phyloP scores from a whole-genome alignment of 2,888 invertebrate species.

The Thyatira batis region DNA sequence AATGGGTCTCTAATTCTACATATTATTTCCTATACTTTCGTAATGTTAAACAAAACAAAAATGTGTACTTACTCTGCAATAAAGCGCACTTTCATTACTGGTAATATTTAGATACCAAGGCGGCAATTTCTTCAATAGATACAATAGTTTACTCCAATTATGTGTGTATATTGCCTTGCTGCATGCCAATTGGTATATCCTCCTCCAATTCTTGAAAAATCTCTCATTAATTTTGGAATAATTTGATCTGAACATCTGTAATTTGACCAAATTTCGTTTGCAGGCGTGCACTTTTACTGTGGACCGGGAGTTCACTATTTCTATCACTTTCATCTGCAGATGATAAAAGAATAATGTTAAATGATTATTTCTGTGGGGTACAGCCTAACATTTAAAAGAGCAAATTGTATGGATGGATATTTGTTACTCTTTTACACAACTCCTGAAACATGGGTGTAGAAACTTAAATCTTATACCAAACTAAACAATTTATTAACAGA shows the following conservation, averaged over 20 bases:
- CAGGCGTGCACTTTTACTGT: conserved; percentile 33
- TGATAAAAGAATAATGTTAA: background rate
- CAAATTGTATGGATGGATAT: too few species aligned
- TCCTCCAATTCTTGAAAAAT: conserved; percentile 28
- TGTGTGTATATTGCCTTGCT: conserved; percentile 63
- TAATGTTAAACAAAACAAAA: background rate
- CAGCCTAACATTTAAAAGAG: too few species aligned
- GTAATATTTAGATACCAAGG: conserved; percentile 47
- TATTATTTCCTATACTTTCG: too few species aligned
- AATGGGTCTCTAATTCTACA: too few species aligned
- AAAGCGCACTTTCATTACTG: conserved; percentile 37
- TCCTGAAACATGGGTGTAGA: too few species aligned
- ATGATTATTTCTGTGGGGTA: conserved; percentile 1
- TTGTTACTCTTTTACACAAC: too few species aligned
- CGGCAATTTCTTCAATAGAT: conserved; percentile 58
- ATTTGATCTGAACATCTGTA: conserved; percentile 39
- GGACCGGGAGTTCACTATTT: conserved; percentile 35
- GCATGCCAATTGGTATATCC: conserved; percentile 38
- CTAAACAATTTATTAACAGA: too few species aligned
- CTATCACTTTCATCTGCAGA: conserved; percentile 52
- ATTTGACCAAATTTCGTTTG: conserved; percentile 44
- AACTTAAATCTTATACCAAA: too few species aligned
- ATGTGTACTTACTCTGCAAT: conserved; percentile 59
- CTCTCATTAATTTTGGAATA: conserved; percentile 16
- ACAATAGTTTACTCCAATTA: conserved; percentile 66